These are phyloP conservation scores for Hydrozoanthus gracilis DNA, from an alignment of 92 coral and sea anemone genomes.

Conservation along the genomic window DNA sequence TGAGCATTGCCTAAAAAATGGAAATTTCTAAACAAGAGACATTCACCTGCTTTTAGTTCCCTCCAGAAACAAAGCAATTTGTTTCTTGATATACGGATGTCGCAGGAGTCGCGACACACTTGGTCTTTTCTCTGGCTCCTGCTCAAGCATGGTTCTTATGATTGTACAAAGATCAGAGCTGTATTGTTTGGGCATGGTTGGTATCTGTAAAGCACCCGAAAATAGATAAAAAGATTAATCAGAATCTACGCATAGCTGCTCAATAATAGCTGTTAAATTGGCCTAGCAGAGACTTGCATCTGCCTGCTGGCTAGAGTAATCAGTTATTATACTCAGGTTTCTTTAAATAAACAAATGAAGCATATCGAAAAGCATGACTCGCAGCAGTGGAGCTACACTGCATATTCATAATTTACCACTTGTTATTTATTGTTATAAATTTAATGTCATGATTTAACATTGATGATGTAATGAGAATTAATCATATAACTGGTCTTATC, in stretches of 20 bases:
- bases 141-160: conserved; percentile 90
- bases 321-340: too few relatives aligned
- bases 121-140: conserved; percentile 94
- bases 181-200: conserved; percentile 89
- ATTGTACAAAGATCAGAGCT: conserved; percentile 90
- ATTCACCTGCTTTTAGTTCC: conserved; percentile 94
- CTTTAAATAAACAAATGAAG: too few relatives aligned
- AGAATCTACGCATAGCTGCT: not conserved
- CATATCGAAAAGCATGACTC: too few relatives aligned
- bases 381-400: too few relatives aligned
- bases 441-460: too few relatives aligned
- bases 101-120: conserved; percentile 92
- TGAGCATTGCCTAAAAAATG: not conserved
- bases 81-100: conserved; percentile 91
- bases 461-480: too few relatives aligned
- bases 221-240: not conserved
- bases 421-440: too few relatives aligned
- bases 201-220: conserved; percentile 64
- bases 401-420: too few relatives aligned
- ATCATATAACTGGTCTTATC: too few relatives aligned
- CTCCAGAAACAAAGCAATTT: conserved; percentile 94
- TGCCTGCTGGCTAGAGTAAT: too few relatives aligned
- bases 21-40: not conserved
- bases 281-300: not conserved
- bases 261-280: not conserved